Base-by-base conservation (phyloP, 2,888 invertebrate species). In the Malthinus seriepunctatus region DNA sequence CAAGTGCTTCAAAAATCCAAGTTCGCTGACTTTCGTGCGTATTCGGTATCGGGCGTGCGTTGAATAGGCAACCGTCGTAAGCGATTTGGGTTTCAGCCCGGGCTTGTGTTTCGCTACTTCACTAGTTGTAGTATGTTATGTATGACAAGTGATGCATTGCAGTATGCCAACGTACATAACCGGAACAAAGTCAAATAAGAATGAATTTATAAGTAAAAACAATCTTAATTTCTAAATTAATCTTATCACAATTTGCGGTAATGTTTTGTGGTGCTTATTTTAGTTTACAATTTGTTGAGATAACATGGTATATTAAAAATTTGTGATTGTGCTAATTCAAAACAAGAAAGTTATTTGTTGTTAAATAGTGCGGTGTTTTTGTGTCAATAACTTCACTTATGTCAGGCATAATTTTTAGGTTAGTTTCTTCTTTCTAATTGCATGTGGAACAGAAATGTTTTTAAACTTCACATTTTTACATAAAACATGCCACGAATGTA, bases 1-100 rank as follows among this genome's bases (percentile, higher is more conserved):
- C 60, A 60, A 60, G 55, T 53, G 56, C 38, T 49, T 53, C 23
- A 53, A 61, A 61, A 60, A 61, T 45, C 51, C 54, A 54, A 42
- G 49, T 51, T 68, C 68, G 68, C 62, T 58, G 56, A 60, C 56
- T 59, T 57, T 64, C 68, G 68, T 63, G 60, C 51, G 59, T 59
- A 57, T 63, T 65, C 67, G 69, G 63, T 50, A 42, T 58, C 66
- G 66, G 65, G 65, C 67, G 64, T 67, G 67, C 65, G 67, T 66
- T 66, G 68, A 64, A 66, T 63, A 63, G 58, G 65, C 62, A 57
- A 60, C 63, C 63, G 64, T 63, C 65, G 63, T 66, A 65, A 58
- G 67, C 67, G 63, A 63, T 54, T 63, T 61, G 60, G 63, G 65
- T 59, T 57, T 63, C 60, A 65, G 65, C 68, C 69, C 67, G 67